Evolutionary conservation across 2,113 vertebrate genomes (phyloP).

Genomic region (Rhegmatorhina hoffmannsi): DNA sequence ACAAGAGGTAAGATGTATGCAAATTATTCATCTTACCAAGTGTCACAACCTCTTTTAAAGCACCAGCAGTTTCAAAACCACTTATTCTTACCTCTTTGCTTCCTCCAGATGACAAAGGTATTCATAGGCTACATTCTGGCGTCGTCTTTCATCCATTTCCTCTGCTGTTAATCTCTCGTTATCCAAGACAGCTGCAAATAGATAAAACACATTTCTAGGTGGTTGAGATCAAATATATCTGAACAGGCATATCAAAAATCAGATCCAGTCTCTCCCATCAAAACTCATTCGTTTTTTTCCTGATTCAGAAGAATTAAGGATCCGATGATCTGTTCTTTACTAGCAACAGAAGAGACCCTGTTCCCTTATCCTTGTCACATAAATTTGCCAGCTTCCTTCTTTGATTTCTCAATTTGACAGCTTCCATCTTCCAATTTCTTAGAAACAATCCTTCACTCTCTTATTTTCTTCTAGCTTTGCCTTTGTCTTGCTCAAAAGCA

Average conservation of each 20-base stretch:
- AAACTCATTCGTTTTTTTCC: neutral
- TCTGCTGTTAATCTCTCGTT: conserved; percentile 96
- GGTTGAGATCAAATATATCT: neutral
- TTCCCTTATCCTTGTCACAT: neutral
- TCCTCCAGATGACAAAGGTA: conserved; percentile 98
- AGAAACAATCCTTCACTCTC: neutral
- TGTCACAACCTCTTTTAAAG: neutral
- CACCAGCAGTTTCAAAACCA: neutral
- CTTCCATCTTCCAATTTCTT: neutral
- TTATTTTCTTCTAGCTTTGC: neutral
- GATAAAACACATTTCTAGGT: neutral
- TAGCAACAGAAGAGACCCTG: neutral
- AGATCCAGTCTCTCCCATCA: neutral
- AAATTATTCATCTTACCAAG: neutral
- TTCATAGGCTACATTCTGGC: conserved; percentile 97
- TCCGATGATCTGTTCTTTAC: neutral
- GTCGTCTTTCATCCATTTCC: conserved; percentile 96
- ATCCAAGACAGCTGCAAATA: conserved; percentile 90
- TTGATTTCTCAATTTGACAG: neutral
- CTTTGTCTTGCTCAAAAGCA: neutral
- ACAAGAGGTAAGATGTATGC: neutral
- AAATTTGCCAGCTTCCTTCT: neutral
- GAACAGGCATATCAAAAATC: neutral
- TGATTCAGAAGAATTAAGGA: neutral
- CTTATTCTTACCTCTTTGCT: conserved; percentile 87